Evolutionary conservation across 2,888 invertebrate genomes (phyloP).

Genomic region (Drosophila atripex): DNA sequence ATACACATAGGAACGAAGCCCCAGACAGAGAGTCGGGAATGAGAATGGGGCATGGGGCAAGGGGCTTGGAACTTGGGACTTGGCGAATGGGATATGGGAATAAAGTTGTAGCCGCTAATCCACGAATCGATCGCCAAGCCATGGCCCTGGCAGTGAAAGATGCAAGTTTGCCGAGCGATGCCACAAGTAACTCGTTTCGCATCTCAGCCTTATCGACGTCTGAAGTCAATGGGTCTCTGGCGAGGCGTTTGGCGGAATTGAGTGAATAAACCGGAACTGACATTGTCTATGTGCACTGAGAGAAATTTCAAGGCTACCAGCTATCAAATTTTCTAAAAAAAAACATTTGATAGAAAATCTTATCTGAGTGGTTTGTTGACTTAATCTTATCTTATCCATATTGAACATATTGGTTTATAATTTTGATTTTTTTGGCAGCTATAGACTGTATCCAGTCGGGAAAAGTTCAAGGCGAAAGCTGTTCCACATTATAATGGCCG

Average conservation of each 20-base stretch:
- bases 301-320: background rate
- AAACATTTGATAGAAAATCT: background rate
- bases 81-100: constrained; percentile 36
- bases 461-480: constrained; percentile 44
- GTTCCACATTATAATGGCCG: constrained; percentile 5
- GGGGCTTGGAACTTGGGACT: background rate
- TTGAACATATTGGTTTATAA: background rate
- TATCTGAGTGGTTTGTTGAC: background rate
- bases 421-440: background rate
- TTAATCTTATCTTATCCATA: background rate
- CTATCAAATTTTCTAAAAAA: background rate
- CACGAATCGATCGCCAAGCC: constrained; percentile 43
- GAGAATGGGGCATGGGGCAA: background rate
- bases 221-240: constrained; percentile 37
- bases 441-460: background rate
- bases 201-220: constrained; percentile 41
- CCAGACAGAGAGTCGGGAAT: constrained; percentile 21
- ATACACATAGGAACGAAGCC: constrained; percentile 21
- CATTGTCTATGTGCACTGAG: constrained; percentile 27
- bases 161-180: constrained; percentile 22
- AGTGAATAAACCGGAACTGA: constrained; percentile 69
- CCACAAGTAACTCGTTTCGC: constrained; percentile 54
- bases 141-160: constrained; percentile 71
- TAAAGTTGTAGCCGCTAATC: constrained; percentile 65
- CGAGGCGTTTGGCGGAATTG: constrained; percentile 47